Evolutionary conservation across 2,113 vertebrate species (phyloP), one percentile per base, ranked within the genome.

Genomic region (Pleuronectes platessa): DNA sequence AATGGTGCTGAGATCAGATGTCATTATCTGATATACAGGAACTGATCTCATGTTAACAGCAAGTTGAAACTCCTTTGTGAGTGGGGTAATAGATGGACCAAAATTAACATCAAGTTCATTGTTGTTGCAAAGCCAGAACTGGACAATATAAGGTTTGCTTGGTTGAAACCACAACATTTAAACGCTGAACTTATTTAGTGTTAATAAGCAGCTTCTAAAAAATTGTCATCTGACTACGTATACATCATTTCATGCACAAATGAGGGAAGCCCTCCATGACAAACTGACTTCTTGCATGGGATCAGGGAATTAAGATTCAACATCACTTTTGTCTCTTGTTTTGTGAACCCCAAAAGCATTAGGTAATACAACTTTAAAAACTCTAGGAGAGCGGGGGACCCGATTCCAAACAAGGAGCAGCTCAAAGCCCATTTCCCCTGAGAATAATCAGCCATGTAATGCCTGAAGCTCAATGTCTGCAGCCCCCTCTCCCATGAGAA

Each of bases 371-470:
- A 67, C 45, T 79, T 72, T 31, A 23, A 61, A 47, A 40, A 10
- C n/a, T 59, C 13, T 12, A 11, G 2, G 17, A 51, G 54, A 61
- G 31, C 31, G 6, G 31, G 31, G 31, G 31, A 31, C 6, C 31
- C 31, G 31, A 31, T 21, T 54, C 51, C 18, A 54, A 61, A 81
- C 55, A 62, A 70, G 72, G 61, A 37, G 27, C 64, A 60, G 66
- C 75, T 81, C 54, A 81, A 58, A 75, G 67, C 65, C 47, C 8
- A 20, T 62, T 65, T 79, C 66, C 75, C 78, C 55, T 59, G 75
- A 74, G 82, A 69, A 81, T 79, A 76, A 84, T 84, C 78, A 76
- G 71, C 69, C 69, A 47, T 61, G 73, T 73, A 60, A 80, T 68
- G 84, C 61, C 71, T 71, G 40, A 49, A 78, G 83, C 75, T 75